These are phyloP conservation scores for Spatulosminthurus flaviceps DNA, from an alignment of 2,888 invertebrate genomes.

Conservation along the genomic window DNA sequence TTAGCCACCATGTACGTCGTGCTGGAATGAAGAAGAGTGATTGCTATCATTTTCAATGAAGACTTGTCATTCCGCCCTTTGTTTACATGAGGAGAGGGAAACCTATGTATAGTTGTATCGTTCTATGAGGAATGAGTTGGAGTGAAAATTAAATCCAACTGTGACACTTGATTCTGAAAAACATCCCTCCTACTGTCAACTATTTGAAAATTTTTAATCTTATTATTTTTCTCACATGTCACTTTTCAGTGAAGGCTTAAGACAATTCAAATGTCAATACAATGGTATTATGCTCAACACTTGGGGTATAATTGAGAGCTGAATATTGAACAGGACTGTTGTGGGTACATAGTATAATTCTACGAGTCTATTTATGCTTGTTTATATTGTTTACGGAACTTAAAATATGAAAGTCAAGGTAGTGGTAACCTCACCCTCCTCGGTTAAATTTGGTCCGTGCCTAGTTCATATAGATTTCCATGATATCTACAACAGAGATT, in stretches of 20 bases:
- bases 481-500: too few relatives aligned
- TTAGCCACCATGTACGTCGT: background rate
- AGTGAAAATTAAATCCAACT: constrained; percentile 9
- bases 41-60: constrained; percentile 5
- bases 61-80: background rate
- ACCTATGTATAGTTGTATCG: too few relatives aligned
- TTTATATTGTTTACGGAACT: too few relatives aligned
- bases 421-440: too few relatives aligned
- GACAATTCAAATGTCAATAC: constrained; percentile 23
- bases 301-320: background rate
- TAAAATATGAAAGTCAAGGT: too few relatives aligned
- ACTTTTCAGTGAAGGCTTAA: background rate
- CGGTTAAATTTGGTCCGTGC: too few relatives aligned
- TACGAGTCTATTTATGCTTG: too few relatives aligned
- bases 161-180: background rate
- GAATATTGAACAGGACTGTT: too few relatives aligned
- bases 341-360: too few relatives aligned
- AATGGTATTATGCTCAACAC: background rate
- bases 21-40: background rate
- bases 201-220: constrained; percentile 18
- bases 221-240: constrained; percentile 16
- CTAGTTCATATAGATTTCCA: too few relatives aligned
- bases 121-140: background rate
- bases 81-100: background rate
- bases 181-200: constrained; percentile 24